These are phyloP conservation scores for Hyphantria cunea DNA, from an alignment of 1,140 invertebrate species.

Conservation along the genomic window DNA sequence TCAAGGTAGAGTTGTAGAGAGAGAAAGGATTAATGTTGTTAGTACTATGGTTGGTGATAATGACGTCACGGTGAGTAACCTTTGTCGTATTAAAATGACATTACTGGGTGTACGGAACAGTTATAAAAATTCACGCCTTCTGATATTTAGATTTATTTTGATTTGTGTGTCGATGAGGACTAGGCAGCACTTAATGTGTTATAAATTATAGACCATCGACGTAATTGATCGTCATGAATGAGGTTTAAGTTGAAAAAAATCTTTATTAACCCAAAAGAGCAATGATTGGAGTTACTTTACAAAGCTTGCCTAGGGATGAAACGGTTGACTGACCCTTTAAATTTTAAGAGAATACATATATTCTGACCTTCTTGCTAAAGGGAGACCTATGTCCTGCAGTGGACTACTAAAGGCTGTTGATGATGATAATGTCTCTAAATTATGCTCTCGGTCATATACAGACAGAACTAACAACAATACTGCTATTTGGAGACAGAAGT, in stretches of 20 bases:
- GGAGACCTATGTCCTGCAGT: too few relatives aligned
- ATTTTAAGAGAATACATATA: too few relatives aligned
- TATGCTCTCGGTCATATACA: too few relatives aligned
- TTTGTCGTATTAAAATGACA: slow-evolving; percentile 70
- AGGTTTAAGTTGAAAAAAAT: background rate
- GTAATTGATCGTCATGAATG: background rate
- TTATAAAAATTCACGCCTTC: slow-evolving; percentile 55
- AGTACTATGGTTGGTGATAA: slow-evolving; percentile 45
- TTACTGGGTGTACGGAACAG: slow-evolving; percentile 52
- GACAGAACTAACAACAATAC: too few relatives aligned
- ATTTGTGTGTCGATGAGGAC: slow-evolving; percentile 19
- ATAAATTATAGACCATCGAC: slow-evolving; percentile 14
- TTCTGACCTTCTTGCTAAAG: too few relatives aligned
- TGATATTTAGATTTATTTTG: slow-evolving; percentile 33
- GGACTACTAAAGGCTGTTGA: too few relatives aligned
- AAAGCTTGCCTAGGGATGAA: too few relatives aligned
- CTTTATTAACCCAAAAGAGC: too few relatives aligned
- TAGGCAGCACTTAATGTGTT: slow-evolving; percentile 4
- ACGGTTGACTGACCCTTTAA: too few relatives aligned
- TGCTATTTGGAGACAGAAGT: too few relatives aligned
- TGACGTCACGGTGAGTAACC: slow-evolving; percentile 62
- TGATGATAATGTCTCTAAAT: too few relatives aligned
- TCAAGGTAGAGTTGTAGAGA: slow-evolving; percentile 7
- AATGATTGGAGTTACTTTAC: too few relatives aligned
- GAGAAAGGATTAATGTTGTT: background rate